Base-by-base conservation (phyloP, 1,140 invertebrate genomes). In the Potamilus streckersoni region DNA sequence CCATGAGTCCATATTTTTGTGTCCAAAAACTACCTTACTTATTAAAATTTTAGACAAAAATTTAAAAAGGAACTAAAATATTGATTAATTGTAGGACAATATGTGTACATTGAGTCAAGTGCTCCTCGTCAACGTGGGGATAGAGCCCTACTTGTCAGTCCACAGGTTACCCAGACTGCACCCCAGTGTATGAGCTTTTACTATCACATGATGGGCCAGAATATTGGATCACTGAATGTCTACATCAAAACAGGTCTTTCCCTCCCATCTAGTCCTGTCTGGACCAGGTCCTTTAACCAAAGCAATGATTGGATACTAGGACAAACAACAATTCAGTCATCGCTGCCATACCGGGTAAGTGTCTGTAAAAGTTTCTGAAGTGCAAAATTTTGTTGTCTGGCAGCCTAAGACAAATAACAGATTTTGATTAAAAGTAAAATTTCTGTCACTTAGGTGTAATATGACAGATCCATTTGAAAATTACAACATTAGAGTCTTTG, bases 181-280 rank as follows among this genome's bases (percentile, higher is more conserved):
- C 70, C 79, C 8, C 67, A 80, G 60, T 86, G 85, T 79, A 17
- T 84, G 20, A 70, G 77, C n/a, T 95, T 95, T 84, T 95, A 92
- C 90, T 93, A 91, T 81, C 94, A 95, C 83, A 95, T 95, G 94
- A 95, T 92, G 82, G 94, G 95, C 14, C 19, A 12, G 27, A 68
- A 82, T 66, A 80, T 87, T 64, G 84, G 81, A 11, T 75, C 75
- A 13, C 77, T 87, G 17, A 82, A 84, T 65, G 69, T 87, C n/a
- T 82, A 81, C 58, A 20, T 71, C 8, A 82, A 79, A 59, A 80
- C 79, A 57, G 79, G 80, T 19, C 49, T 6, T n/a, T 27, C 61
- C 5, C 55, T 79, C 20, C 79, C 79, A 67, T 73, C 71, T 20
- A 23, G 56, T 14, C 76, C 82, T 13, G 76, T 83, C 13, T 84